phyloP scores from a whole-genome alignment of 2,888 invertebrate species.

The Xestia c-nigrum region DNA sequence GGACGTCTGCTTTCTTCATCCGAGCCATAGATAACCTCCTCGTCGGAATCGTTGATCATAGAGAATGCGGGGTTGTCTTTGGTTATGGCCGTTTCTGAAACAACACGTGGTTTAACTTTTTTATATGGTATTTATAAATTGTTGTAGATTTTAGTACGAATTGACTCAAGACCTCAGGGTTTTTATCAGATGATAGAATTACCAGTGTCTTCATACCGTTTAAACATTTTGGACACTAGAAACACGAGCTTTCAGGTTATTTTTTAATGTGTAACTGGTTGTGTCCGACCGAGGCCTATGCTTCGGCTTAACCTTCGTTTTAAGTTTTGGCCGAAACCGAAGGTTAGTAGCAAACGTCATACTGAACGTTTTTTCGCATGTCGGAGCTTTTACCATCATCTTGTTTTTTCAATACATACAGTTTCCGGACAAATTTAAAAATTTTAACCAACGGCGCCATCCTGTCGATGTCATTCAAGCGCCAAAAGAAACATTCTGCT shows the following conservation, averaged over 20 bases:
- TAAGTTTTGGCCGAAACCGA: too few species aligned
- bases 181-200: neutral
- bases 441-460: neutral
- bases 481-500: neutral
- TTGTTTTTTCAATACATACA: neutral
- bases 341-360: too few species aligned
- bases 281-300: too few species aligned
- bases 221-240: neutral
- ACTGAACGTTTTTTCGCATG: neutral
- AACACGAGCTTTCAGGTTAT: neutral
- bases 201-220: neutral
- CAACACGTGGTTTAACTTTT: slow-evolving; percentile 30
- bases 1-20: slow-evolving; percentile 96
- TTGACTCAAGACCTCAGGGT: neutral
- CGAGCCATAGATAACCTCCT: slow-evolving; percentile 98
- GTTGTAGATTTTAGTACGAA: neutral
- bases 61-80: slow-evolving; percentile 99
- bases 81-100: slow-evolving; percentile 96
- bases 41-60: slow-evolving; percentile 99
- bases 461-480: neutral
- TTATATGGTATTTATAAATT: neutral
- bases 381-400: neutral
- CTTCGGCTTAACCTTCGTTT: too few species aligned
- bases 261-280: too few species aligned
- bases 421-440: neutral